phyloP scores from a whole-genome alignment of 2,797 vertebrate genomes.

The Phoeniculus purpureus region DNA sequence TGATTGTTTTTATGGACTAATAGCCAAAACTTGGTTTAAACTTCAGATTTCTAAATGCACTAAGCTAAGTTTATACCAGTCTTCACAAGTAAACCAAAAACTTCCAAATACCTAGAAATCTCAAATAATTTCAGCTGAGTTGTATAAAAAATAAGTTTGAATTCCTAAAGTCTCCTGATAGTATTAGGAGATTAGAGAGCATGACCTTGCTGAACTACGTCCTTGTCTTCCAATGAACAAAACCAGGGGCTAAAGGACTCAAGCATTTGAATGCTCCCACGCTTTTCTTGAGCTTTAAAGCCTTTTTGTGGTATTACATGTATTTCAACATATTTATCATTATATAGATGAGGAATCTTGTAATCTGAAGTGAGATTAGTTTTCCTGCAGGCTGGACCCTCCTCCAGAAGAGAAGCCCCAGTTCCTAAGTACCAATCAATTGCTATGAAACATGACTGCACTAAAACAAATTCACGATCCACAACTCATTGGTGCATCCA shows the following conservation, averaged over 20 bases:
- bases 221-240: background rate
- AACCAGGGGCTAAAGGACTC: background rate
- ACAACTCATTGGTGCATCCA: background rate
- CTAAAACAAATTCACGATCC: background rate
- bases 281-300: background rate
- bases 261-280: background rate
- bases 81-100: background rate
- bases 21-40: background rate
- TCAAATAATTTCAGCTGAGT: background rate
- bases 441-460: background rate
- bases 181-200: background rate
- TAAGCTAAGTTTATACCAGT: background rate
- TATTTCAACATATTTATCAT: background rate
- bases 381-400: background rate
- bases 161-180: background rate
- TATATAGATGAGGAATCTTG: background rate
- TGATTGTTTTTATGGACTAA: fast-evolving
- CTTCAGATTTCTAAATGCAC: background rate
- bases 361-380: background rate
- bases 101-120: background rate
- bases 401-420: background rate
- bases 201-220: background rate
- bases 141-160: background rate
- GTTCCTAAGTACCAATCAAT: background rate
- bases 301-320: background rate